Conservation (phyloP, 23 tunicate genomes). For the Ciona savignyi region DNA sequence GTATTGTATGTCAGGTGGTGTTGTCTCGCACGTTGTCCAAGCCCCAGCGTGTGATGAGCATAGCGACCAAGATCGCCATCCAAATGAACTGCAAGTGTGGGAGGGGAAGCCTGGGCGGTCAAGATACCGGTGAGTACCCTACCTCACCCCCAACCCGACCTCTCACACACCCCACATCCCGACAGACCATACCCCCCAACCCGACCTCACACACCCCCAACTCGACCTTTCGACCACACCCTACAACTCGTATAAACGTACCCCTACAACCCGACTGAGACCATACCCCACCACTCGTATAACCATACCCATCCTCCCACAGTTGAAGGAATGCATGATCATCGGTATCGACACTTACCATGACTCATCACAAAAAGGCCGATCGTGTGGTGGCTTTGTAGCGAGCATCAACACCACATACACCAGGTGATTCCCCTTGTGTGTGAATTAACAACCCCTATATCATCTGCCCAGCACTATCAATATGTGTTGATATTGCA, state of each 20-base stretch:
- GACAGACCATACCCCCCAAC: too few relatives aligned
- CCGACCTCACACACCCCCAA: too few relatives aligned
- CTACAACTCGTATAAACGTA: too few relatives aligned
- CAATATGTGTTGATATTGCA: too few relatives aligned
- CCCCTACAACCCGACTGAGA: too few relatives aligned
- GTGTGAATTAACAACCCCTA: too few relatives aligned
- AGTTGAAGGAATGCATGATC: constrained; percentile 67
- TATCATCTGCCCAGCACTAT: too few relatives aligned
- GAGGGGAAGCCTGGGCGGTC: constrained; percentile 95
- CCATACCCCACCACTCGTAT: too few relatives aligned
- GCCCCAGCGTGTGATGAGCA: constrained; percentile 71
- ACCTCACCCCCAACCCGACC: too few relatives aligned
- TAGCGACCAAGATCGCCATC: constrained; percentile 84
- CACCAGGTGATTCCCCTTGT: constrained; percentile 68
- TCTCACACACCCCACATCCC: too few relatives aligned
- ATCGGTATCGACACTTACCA: constrained; percentile 92
- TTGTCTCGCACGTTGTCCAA: constrained; percentile 59
- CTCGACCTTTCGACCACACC: too few relatives aligned
- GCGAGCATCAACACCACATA: constrained; percentile 57
- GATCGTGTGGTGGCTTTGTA: constrained; percentile 81
- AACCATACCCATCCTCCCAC: too few relatives aligned
- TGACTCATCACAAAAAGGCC: constrained; percentile 78
- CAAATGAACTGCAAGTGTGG: constrained; percentile 90
- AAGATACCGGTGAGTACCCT: constrained; percentile 75
- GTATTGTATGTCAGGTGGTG: constrained; percentile 43